Percentiles rank a stretch among this genome's conserved stretches.
Conservation (phyloP, 2,113 vertebrate genomes). For the Anolis sagrei region DNA sequence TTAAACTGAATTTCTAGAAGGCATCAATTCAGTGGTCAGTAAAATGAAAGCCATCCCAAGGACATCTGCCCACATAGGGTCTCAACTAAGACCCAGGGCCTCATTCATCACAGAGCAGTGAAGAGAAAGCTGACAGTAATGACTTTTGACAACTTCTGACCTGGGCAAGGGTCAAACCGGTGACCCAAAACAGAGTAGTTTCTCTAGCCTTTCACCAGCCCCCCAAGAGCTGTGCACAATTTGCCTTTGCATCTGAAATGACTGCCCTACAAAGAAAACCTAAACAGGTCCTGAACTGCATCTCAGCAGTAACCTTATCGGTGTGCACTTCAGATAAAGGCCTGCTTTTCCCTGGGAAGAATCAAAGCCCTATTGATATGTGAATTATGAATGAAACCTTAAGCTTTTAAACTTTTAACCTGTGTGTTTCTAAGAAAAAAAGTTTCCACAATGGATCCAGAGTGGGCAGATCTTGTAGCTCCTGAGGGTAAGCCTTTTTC, state of each 20-base stretch:
- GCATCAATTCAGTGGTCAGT: conserved; percentile 7
- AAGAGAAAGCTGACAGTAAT: neutral
- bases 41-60: conserved; percentile 26
- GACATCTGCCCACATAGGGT: conserved; percentile 4
- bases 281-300: conserved; percentile 29
- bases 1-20: neutral
- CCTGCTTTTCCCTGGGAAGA: conserved; percentile 38
- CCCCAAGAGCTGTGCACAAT: conserved; percentile 35
- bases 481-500: neutral
- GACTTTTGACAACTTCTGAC: conserved; percentile 50
- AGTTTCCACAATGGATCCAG: conserved; percentile 54
- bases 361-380: conserved; percentile 67
- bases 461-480: neutral
- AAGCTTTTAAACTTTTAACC: conserved; percentile 76
- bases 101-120: conserved; percentile 46
- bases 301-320: conserved; percentile 58
- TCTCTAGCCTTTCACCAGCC: conserved; percentile 38
- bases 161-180: conserved; percentile 26
- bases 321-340: conserved; percentile 53
- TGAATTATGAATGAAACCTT: conserved; percentile 76
- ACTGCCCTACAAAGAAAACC: conserved; percentile 27
- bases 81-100: conserved; percentile 21
- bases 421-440: conserved; percentile 65
- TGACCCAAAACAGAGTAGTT: conserved; percentile 51
- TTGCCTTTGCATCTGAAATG: neutral